Conservation (phyloP, 2,888 invertebrate species). For the Lumbricus terrestris region DNA sequence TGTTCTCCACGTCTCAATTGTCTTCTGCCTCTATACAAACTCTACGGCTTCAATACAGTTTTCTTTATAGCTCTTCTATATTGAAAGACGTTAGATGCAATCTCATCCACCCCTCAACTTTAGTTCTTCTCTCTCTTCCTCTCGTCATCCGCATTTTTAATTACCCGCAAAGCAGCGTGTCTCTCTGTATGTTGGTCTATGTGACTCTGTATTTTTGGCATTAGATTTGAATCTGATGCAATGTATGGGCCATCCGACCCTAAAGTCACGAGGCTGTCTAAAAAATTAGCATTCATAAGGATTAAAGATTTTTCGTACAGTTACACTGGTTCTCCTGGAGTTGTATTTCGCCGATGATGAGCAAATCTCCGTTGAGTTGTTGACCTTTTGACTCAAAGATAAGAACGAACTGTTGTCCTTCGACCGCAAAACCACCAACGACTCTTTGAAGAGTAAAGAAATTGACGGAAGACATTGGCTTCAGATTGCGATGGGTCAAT, state of each 20-base stretch:
- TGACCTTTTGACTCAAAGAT: neutral
- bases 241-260: neutral
- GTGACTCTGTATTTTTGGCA: neutral
- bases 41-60: no score
- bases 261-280: no score
- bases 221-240: neutral
- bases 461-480: neutral
- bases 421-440: neutral
- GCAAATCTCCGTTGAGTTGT: neutral
- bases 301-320: neutral
- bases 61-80: no score
- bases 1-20: no score
- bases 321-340: neutral
- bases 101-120: no score
- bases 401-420: slow-evolving; percentile 3
- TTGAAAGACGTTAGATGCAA: no score
- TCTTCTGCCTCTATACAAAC: no score
- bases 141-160: no score
- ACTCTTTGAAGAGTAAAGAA: neutral
- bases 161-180: no score
- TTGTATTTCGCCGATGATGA: neutral
- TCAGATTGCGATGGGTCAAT: neutral
- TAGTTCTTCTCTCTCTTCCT: no score
- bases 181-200: no score
- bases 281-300: no score